Conservation (phyloP, 1,140 invertebrate species). For the Thaumatotibia leucotreta region DNA sequence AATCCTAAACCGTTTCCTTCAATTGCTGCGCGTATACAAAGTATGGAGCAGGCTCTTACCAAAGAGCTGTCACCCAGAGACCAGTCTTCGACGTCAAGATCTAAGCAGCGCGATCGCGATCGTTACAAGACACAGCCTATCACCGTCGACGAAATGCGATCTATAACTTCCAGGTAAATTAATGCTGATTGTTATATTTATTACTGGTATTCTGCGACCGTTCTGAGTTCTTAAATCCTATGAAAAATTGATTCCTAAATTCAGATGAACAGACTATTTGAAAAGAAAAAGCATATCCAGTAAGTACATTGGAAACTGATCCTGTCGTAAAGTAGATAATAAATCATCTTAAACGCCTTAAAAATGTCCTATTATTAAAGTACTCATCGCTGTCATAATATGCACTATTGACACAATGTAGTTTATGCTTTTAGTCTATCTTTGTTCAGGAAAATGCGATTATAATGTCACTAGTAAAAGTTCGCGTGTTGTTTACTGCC, state of each 20-base stretch:
- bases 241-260: not conserved
- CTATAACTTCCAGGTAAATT: slow-evolving; percentile 75
- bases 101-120: slow-evolving; percentile 74
- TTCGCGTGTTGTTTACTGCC: slow-evolving; percentile 16
- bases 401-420: not conserved
- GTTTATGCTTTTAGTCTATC: slow-evolving; percentile 15
- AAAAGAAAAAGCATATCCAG: not conserved
- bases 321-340: not conserved
- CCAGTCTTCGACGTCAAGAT: slow-evolving; percentile 51
- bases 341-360: not conserved
- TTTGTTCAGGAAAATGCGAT: slow-evolving; percentile 6
- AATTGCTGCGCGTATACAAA: slow-evolving; percentile 71
- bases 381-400: not conserved
- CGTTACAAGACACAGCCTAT: slow-evolving; percentile 82
- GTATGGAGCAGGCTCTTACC: slow-evolving; percentile 69
- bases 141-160: slow-evolving; percentile 80
- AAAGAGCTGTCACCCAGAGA: slow-evolving; percentile 53
- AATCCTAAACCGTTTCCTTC: slow-evolving; percentile 63
- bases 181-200: not conserved
- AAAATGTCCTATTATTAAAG: not conserved
- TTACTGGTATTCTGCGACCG: not conserved
- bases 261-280: not conserved
- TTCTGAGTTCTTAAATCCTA: not conserved
- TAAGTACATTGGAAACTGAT: not conserved
- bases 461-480: slow-evolving; percentile 1